Base-by-base conservation (phyloP, 2,797 vertebrate genomes). In the Lepidocolaptes lacrymiger region DNA sequence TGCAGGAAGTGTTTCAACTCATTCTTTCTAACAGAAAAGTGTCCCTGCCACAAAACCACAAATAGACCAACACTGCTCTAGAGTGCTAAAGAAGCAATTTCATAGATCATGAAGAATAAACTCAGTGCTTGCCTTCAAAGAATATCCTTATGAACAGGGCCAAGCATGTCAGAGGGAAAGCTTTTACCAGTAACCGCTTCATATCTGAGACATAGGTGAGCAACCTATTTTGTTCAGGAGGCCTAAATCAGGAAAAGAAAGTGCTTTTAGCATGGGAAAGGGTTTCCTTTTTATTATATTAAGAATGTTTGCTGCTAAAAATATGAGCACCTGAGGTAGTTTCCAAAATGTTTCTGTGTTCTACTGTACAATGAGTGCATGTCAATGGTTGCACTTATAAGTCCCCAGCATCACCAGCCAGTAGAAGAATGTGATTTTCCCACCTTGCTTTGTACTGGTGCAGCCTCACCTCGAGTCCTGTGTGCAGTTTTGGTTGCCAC, bases 21-120 rank as follows among this genome's bases (percentile, higher is more conserved):
- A 71, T 78, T 92, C 27, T 81, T 86, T 80, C 86, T 75, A 85
- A 91, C n/a, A 78, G 79, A 79, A 90, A 88, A 91, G 58, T 46
- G 49, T 18, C 63, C 67, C 39, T 85, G 73, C 75, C 75, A 76
- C 72, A 90, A 92, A 88, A 6, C 52, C 75, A 88, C 91, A 89
- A 79, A 91, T 63, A 75, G 69, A 43, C 62, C 89, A 80, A 39
- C 0, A 2, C 16, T 72, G 3, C 49, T 64, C 71, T 72, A 55
- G 67, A 79, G 27, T 55, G 79, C 91, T 84, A 80, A 91, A 89
- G 43, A 74, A 81, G 66, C 49, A 76, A 62, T 61, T 84, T 69
- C 71, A 52, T n/a, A 54, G 81, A 56, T 67, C 26, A 48, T 16
- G 32, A 68, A 61, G 81, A 91, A 86, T 34, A 88, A 89, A 86